Conservation (phyloP, 2,888 invertebrate species). For the Spodoptera littoralis region DNA sequence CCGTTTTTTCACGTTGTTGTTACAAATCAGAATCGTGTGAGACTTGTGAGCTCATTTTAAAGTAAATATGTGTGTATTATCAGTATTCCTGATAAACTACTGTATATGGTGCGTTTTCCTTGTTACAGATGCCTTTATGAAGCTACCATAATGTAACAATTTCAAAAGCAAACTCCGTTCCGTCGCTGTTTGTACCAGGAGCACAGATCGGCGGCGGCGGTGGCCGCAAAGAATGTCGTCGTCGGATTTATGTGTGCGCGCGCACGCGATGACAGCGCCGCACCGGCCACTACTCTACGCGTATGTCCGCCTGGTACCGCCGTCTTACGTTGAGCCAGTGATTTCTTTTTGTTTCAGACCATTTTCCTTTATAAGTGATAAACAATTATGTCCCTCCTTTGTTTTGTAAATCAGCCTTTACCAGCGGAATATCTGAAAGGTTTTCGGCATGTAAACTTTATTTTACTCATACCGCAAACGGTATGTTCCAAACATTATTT, state of each 20-base stretch:
- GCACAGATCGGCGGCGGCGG: constrained; percentile 73
- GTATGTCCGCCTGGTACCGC: constrained; percentile 72
- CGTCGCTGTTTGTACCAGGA: constrained; percentile 64
- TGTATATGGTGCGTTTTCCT: constrained; percentile 48
- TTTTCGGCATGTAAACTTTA: not conserved
- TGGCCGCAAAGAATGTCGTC: constrained; percentile 81
- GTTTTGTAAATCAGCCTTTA: constrained; percentile 21
- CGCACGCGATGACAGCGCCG: constrained; percentile 75
- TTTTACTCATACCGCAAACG: not conserved
- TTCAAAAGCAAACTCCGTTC: constrained; percentile 55
- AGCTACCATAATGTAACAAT: constrained; percentile 56
- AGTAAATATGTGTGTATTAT: constrained; percentile 31
- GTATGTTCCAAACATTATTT: too few relatives aligned
- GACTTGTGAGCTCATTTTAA: constrained; percentile 20
- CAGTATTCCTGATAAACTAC: constrained; percentile 44
- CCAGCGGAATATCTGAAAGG: not conserved
- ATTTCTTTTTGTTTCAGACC: constrained; percentile 51
- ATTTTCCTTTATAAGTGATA: constrained; percentile 44
- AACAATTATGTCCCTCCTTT: constrained; percentile 39
- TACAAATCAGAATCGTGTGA: constrained; percentile 19
- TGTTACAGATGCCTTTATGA: constrained; percentile 55
- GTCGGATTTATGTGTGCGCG: constrained; percentile 78
- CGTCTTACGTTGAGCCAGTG: constrained; percentile 50
- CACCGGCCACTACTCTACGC: constrained; percentile 75
- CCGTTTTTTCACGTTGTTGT: constrained; percentile 9